phyloP scores from a whole-genome alignment of 2,113 vertebrate species.

The Nyctibius bracteatus region DNA sequence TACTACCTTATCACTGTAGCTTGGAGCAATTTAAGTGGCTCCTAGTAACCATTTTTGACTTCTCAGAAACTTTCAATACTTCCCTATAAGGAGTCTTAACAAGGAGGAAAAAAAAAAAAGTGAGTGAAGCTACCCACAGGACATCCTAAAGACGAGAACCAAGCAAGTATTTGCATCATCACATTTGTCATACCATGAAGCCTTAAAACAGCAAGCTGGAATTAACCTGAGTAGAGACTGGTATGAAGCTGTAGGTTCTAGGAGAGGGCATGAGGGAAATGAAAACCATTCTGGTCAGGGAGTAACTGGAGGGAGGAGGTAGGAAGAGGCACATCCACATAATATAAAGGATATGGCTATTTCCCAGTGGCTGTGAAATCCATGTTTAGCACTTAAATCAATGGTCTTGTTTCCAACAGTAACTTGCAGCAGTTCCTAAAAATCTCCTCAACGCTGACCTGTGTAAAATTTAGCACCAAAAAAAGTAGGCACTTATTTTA shows the following conservation, averaged over 20 bases:
- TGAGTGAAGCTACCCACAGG: neutral
- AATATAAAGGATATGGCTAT: neutral
- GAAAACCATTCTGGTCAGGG: neutral
- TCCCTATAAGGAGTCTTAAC: neutral
- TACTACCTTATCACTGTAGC: neutral
- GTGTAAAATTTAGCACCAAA: neutral
- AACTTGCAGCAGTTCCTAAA: constrained; percentile 11
- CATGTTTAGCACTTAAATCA: constrained; percentile 52
- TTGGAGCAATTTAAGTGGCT: neutral
- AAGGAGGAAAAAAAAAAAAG: neutral
- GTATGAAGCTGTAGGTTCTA: neutral
- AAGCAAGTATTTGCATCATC: constrained; percentile 4
- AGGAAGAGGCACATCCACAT: neutral
- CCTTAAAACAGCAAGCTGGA: constrained; percentile 38
- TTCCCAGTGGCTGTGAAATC: constrained; percentile 11
- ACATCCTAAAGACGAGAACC: neutral
- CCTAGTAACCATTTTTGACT: neutral
- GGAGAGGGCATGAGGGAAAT: neutral
- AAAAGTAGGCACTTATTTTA: constrained; percentile 34
- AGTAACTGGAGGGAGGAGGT: constrained; percentile 8
- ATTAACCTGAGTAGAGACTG: neutral
- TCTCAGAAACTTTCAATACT: neutral
- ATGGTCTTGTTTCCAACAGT: constrained; percentile 26
- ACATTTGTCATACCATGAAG: neutral
- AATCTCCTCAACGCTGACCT: neutral